Base-by-base conservation (phyloP, 2,113 vertebrate species). In the Vulpes lagopus region DNA sequence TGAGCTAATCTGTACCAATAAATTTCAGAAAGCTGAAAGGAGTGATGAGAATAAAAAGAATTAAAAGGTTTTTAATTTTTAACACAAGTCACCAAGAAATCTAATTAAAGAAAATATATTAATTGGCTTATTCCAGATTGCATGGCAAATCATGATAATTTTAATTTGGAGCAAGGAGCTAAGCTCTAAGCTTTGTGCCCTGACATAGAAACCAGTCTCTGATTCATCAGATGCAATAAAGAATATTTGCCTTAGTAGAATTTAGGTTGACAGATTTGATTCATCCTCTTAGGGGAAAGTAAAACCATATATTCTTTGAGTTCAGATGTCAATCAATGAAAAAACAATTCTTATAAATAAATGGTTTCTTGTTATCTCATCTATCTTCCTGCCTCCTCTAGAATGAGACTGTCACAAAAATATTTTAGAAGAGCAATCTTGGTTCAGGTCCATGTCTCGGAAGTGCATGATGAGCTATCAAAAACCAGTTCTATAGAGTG, bases 261-360 rank as follows among this genome's bases (percentile, higher is more conserved):
- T 78, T 82, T 22, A 88, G 86, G 64, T 71, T 97, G 94, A 97
- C 82, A 88, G 35, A 92, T 9, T 11, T 8, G 14, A 96, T 92
- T 96, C 74, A 91, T 76, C 71, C 16, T 85, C 51, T 51, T 87
- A 59, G 27, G 55, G 8, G 51, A 90, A 97, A 98, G 96, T 79
- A 27, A 97, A 98, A 98, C 76, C 12, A 84, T 93, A 86, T 79
- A 97, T 92, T 83, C 59, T 97, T 55, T 67, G 67, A 32, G 49
- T 97, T 98, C 92, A 96, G 69, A 92, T 97, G 90, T 92, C 97
- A 97, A 91, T 98, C 96, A 97, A n/a, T 92, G 84, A 95, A 97
- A 97, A 85, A 88, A 64, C 86, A 60, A 89, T 3, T 11, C 19
- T 81, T 87, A 91, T 94, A 98, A 98, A 98, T 96, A 98, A 97